phyloP scores from a whole-genome alignment of 2,797 vertebrate genomes.

The Typhlichthys subterraneus region DNA sequence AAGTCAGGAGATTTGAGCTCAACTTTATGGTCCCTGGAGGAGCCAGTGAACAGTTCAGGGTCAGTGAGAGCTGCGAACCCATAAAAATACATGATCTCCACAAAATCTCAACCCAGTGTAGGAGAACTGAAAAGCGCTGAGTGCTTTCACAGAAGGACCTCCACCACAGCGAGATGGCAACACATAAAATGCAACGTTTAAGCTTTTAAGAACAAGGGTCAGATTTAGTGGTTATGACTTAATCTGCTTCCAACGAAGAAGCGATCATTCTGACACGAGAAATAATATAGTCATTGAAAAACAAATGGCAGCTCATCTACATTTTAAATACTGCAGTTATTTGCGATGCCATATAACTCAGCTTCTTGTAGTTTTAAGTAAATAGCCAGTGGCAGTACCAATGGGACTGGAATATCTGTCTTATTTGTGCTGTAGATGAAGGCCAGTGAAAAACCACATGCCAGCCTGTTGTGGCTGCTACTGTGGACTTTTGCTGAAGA shows the following conservation, averaged over 20 bases:
- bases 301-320: conserved; percentile 42
- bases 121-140: conserved; percentile 31
- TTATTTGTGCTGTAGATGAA: conserved; percentile 53
- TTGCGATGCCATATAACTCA: conserved; percentile 47
- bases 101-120: conserved; percentile 48
- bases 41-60: conserved; percentile 66
- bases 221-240: conserved; percentile 55
- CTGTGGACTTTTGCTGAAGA: conserved; percentile 75
- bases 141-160: conserved; percentile 15
- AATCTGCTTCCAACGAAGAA: conserved; percentile 41
- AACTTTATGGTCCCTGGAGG: conserved; percentile 59
- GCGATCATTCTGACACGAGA: conserved; percentile 31
- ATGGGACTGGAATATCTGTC: conserved; percentile 49
- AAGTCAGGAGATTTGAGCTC: conserved; percentile 55
- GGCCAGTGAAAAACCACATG: conserved; percentile 53
- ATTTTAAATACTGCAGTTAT: conserved; percentile 30
- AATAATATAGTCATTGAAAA: conserved; percentile 48
- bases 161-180: conserved; percentile 24
- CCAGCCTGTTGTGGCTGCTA: conserved; percentile 73
- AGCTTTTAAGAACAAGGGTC: conserved; percentile 47
- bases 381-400: conserved; percentile 60
- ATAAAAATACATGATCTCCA: conserved; percentile 57
- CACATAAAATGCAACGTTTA: conserved; percentile 49
- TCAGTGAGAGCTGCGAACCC: conserved; percentile 59
- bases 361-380: conserved; percentile 57